Evolutionary conservation across 2,888 invertebrate genomes (phyloP), one percentile per base, ranked within the genome.

Genomic region (Sthenelais limicola): DNA sequence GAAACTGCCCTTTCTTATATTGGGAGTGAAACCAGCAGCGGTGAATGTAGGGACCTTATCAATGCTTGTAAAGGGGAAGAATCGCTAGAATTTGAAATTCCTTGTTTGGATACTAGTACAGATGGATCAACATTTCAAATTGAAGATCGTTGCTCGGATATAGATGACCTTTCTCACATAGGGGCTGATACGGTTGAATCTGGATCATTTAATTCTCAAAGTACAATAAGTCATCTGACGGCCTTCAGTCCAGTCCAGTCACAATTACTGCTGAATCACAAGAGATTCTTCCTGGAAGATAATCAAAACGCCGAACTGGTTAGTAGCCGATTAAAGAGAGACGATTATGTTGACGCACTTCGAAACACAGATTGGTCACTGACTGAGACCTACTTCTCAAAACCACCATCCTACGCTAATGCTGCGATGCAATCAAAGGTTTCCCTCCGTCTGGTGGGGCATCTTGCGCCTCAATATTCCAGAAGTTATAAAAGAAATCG

Each of bases 1-100:
- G 21, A 35, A 7, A 24, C 1, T 24, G 28, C 5, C 24, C 3
- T 24, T 24, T 62, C 62, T 3, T 43, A 9, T 12, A 24, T 38
- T 9, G 35, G 18, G 38, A 62, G 62, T n/a, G 38, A 62, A 3
- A 38, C 62, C 24, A 38, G 15, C 5, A 38, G 26, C 38, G 43
- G 62, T n/a, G 21, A 21, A 21, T 38, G 38, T 35, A 62, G 38
- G 26, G 62, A 62, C n/a, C 62, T 62, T n/a, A 18, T 62, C 24
- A 28, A 62, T 21, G 62, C 62, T 26, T 62, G 62, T 24, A 35
- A 62, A 21, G 62, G 62, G 4, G 62, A 62, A 35, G 62, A 62
- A 24, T 62, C 26, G n/a, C 4, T 62, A 7, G 62, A 62, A 15
- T 26, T 62, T 38, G 62, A 62, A 26, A 21, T 62, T 9, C 38